phyloP scores from a whole-genome alignment of 2,113 vertebrate genomes.

The Dissostichus mawsoni region DNA sequence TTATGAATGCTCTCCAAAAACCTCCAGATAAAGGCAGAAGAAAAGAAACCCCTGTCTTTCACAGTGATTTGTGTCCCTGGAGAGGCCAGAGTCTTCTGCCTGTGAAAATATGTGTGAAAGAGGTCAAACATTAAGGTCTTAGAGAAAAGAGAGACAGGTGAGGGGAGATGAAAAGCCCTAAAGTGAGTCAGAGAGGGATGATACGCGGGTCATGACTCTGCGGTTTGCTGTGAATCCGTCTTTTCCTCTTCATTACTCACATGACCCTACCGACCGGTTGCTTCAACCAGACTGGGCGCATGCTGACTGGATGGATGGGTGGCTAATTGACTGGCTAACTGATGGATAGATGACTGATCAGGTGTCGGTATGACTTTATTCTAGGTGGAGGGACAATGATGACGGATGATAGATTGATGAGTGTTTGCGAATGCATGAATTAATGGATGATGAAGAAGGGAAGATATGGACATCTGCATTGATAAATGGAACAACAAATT shows the following conservation, averaged over 20 bases:
- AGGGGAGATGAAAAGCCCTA: conserved; percentile 30
- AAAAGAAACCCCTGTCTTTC: background rate
- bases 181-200: conserved; percentile 57
- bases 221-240: conserved; percentile 53
- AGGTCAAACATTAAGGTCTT: conserved; percentile 34
- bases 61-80: conserved; percentile 32
- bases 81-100: background rate
- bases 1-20: background rate
- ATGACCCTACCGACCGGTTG: conserved; percentile 55
- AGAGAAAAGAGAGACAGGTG: conserved; percentile 24
- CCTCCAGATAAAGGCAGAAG: background rate
- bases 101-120: conserved; percentile 50
- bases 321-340: conserved; percentile 69
- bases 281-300: conserved; percentile 29
- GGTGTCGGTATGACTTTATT: conserved; percentile 43
- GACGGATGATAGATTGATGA: conserved; percentile 42
- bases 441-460: conserved; percentile 31
- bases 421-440: conserved; percentile 26
- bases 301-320: conserved; percentile 57
- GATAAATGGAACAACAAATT: conserved; percentile 19
- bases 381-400: conserved; percentile 42
- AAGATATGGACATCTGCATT: conserved; percentile 7
- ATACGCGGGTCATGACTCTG: conserved; percentile 50
- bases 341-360: conserved; percentile 57
- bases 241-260: conserved; percentile 66